These are phyloP conservation scores for Omphaloscelis lunosa DNA, from an alignment of 2,888 invertebrate genomes.

Conservation along the genomic window DNA sequence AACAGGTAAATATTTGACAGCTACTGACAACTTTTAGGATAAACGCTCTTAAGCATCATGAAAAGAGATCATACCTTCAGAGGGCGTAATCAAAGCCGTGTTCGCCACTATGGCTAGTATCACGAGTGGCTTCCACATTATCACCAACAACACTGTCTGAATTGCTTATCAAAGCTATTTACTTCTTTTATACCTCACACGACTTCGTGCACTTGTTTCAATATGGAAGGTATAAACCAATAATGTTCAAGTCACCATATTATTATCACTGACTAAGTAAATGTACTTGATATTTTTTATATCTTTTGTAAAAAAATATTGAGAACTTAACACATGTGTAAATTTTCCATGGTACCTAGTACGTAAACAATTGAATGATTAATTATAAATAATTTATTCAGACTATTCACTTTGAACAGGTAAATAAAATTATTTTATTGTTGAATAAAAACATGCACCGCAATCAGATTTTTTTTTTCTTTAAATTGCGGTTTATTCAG, in stretches of 20 bases:
- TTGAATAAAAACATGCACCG: conserved; percentile 1
- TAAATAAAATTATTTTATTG: conserved; percentile 3
- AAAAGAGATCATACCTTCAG: conserved; percentile 65
- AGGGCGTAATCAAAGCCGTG: conserved; percentile 54
- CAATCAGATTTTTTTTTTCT: not conserved
- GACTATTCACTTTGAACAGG: not conserved
- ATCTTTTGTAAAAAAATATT: conserved; percentile 26
- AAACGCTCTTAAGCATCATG: not conserved
- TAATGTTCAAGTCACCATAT: conserved; percentile 23
- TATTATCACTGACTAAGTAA: conserved; percentile 6
- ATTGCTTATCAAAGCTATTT: conserved; percentile 62
- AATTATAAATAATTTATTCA: not conserved
- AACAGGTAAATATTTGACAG: too few species aligned
- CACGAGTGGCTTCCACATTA: conserved; percentile 74
- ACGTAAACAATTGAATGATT: conserved; percentile 17
- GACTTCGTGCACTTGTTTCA: conserved; percentile 74
- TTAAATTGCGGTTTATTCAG: not conserved
- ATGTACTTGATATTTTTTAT: not conserved
- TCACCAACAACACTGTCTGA: conserved; percentile 62
- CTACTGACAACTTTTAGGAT: too few species aligned
- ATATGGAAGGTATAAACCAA: conserved; percentile 60
- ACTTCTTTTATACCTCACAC: conserved; percentile 74
- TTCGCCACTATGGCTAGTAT: conserved; percentile 68
- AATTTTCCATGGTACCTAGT: conserved; percentile 14
- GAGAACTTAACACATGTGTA: conserved; percentile 9